Evolutionary conservation across 2,113 vertebrate species (phyloP).

Genomic region (Equus przewalskii): DNA sequence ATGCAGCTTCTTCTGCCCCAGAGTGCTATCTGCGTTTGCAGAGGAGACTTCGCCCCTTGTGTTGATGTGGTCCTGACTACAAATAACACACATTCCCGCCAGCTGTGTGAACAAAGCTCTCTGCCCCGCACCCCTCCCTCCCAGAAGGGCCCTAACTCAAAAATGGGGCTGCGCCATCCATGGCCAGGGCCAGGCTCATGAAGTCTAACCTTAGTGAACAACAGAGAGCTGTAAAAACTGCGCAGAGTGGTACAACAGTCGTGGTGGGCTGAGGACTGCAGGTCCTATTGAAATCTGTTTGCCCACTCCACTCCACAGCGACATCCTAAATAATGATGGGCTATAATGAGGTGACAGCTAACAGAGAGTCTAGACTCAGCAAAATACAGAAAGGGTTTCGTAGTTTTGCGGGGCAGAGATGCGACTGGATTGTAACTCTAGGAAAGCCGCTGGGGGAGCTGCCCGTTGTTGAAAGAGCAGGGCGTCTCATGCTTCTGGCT

Average conservation of each 20-base stretch:
- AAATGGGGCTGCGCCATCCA: neutral
- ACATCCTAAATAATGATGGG: slow-evolving; percentile 62
- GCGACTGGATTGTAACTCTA: neutral
- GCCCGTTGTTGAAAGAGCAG: neutral
- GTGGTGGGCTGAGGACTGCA: slow-evolving; percentile 11
- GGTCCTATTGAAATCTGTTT: slow-evolving; percentile 57
- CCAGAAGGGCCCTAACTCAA: slow-evolving; percentile 59
- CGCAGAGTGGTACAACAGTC: slow-evolving; percentile 64
- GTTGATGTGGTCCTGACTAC: neutral
- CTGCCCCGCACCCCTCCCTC: slow-evolving; percentile 9
- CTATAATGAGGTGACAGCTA: slow-evolving; percentile 71
- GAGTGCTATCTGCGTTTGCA: neutral
- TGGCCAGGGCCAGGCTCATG: slow-evolving; percentile 3
- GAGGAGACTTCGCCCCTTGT: slow-evolving; percentile 6
- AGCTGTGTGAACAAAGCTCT: slow-evolving; percentile 8
- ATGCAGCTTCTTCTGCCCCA: neutral
- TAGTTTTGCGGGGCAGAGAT: slow-evolving; percentile 21
- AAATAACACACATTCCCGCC: neutral
- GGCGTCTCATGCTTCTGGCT: neutral
- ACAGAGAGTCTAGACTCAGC: slow-evolving; percentile 41
- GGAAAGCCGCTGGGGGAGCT: neutral
- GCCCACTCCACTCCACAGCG: slow-evolving; percentile 57
- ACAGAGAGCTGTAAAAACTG: slow-evolving; percentile 73
- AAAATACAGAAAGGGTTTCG: slow-evolving; percentile 41
- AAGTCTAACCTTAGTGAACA: slow-evolving; percentile 74